phyloP scores from a whole-genome alignment of 2,888 invertebrate genomes.

The Embidobia sp. region DNA sequence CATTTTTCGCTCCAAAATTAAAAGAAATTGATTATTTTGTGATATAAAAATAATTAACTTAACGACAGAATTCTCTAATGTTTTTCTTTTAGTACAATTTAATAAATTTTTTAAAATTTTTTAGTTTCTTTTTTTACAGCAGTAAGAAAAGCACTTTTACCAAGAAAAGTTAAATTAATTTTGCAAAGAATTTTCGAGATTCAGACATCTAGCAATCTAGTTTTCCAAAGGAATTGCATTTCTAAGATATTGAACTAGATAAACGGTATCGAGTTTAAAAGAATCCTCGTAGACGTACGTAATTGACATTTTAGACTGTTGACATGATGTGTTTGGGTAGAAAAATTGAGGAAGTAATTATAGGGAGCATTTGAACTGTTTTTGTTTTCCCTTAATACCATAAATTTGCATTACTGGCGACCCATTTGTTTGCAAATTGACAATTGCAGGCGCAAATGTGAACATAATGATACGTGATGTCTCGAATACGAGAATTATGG shows the following conservation, averaged over 20 bases:
- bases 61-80: too few species aligned
- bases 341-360: slow-evolving; percentile 53
- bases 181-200: background rate
- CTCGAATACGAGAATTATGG: slow-evolving; percentile 47
- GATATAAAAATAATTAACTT: too few species aligned
- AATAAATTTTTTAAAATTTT: too few species aligned
- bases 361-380: slow-evolving; percentile 20
- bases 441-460: slow-evolving; percentile 6
- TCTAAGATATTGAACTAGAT: slow-evolving; percentile 19
- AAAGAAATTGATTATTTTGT: too few species aligned
- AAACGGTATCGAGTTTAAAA: slow-evolving; percentile 11
- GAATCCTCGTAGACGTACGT: slow-evolving; percentile 21
- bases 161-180: too few species aligned
- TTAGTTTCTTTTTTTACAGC: too few species aligned
- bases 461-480: slow-evolving; percentile 47
- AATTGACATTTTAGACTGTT: slow-evolving; percentile 44
- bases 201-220: background rate
- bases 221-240: slow-evolving; percentile 22
- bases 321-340: slow-evolving; percentile 38
- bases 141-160: too few species aligned
- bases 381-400: slow-evolving; percentile 11
- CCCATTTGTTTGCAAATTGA: slow-evolving; percentile 16
- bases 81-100: too few species aligned
- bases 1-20: too few species aligned
- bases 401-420: slow-evolving; percentile 33